Percentiles rank a stretch among this genome's conserved stretches.
Conservation (phyloP, 2,113 vertebrate genomes). For the Oncorhynchus kisutch region DNA sequence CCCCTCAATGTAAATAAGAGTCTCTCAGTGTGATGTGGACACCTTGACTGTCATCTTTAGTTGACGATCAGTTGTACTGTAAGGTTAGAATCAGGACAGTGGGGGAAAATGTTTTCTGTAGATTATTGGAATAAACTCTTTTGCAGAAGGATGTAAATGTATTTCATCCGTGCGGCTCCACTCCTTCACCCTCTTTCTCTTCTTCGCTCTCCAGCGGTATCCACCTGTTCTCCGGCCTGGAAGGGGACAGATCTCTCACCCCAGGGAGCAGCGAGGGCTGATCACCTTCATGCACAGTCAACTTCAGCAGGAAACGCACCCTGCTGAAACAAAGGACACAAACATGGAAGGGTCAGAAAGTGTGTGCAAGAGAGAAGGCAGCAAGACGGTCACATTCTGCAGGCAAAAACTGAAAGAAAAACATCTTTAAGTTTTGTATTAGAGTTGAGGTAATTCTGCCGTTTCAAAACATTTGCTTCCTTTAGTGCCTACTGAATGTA, state of each 20-base stretch:
- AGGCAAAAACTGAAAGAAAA: not conserved
- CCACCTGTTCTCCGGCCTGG: conserved; percentile 41
- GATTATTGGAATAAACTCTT: no score
- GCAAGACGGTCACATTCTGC: not conserved
- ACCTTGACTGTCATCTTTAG: conserved; percentile 18
- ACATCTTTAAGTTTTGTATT: no score
- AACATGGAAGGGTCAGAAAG: conserved; percentile 17
- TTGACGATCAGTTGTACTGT: conserved; percentile 17
- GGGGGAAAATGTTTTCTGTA: no score
- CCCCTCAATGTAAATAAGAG: conserved; percentile 4
- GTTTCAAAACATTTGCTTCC: not conserved
- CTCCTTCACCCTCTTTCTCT: no score
- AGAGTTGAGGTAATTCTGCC: not conserved
- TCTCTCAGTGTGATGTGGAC: not conserved
- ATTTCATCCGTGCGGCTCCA: not conserved
- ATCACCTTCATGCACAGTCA: conserved; percentile 60
- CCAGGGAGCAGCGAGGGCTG: conserved; percentile 51
- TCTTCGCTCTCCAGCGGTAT: conserved; percentile 10
- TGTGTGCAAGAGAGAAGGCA: not conserved
- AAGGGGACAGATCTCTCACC: conserved; percentile 59
- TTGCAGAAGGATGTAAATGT: not conserved
- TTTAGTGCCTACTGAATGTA: not conserved
- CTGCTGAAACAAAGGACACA: conserved; percentile 44
- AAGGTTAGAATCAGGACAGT: conserved; percentile 5
- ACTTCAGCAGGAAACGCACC: conserved; percentile 52